These are phyloP conservation scores for Spongilla lacustris DNA, from an alignment of 37 sponge, comb jelly and placozoan species.

Conservation along the genomic window DNA sequence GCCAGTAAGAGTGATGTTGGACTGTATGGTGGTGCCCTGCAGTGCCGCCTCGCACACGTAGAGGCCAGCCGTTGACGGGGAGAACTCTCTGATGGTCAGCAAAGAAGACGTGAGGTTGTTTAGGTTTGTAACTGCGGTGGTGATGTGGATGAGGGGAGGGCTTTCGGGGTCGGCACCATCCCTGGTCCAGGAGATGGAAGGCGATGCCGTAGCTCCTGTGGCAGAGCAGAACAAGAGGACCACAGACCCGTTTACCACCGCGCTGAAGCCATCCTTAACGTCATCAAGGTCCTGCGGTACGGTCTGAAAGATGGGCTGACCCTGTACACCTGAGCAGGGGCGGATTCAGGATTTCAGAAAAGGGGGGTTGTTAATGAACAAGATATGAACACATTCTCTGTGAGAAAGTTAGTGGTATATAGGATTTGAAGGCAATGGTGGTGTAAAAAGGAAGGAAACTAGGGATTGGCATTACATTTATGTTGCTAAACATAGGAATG, in stretches of 20 bases:
- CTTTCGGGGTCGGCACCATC: not conserved
- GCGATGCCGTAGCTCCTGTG: not conserved
- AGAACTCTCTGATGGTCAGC: constrained; percentile 30
- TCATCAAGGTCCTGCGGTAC: constrained; percentile 13
- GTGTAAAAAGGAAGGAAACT: too few species aligned
- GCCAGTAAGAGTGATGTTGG: not conserved
- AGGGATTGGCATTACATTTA: too few species aligned
- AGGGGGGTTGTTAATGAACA: too few species aligned
- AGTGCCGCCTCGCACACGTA: constrained; percentile 27
- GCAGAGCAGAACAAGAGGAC: constrained; percentile 30
- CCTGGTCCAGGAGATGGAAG: constrained; percentile 27
- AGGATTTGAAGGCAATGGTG: too few species aligned
- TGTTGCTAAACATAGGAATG: too few species aligned
- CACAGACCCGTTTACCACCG: constrained; percentile 44
- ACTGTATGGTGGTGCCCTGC: constrained; percentile 14
- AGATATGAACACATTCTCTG: too few species aligned
- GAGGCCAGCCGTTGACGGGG: constrained; percentile 12
- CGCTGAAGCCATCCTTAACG: not conserved
- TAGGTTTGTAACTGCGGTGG: not conserved
- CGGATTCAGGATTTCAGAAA: too few species aligned
- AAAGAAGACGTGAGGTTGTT: not conserved
- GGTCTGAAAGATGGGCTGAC: constrained; percentile 6
- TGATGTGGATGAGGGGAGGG: constrained; percentile 37
- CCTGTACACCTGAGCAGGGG: too few species aligned
- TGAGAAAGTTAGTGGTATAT: too few species aligned